Evolutionary conservation across 1,140 invertebrate species (phyloP), one percentile per base, ranked within the genome.

Genomic region (Drusus annulatus): DNA sequence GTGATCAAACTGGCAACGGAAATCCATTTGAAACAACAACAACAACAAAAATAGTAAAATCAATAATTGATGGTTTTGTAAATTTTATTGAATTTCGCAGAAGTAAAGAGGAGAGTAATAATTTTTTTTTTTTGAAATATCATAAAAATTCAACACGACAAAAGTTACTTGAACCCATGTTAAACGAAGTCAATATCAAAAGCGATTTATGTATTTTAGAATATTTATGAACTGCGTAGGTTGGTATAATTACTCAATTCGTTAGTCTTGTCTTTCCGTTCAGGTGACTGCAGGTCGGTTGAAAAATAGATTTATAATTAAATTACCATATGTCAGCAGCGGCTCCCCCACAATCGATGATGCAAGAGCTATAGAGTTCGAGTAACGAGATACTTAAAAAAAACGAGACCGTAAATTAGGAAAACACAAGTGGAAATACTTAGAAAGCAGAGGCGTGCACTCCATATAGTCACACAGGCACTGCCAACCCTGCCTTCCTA

Each of bases 251-350:
- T 17, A 56, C 19, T 56, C 19, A 56, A 17, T 56, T 56, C 19
- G 19, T 17, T 56, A 56, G 54, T 21, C n/a, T 21, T 56, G n/a
- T 21, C 16, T 21, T 56, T n/a, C n/a, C 54, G 54, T 56, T 56
- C 54, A 56, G 54, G n/a, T 56, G 54, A 17, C 54, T 56, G n/a
- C 54, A 56, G 25, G n/a, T 21, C 54, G n/a, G 54, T n/a, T 17
- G 54, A 56, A 56, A 56, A 56, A 17, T n/a, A 56, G 19, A 17
- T 56, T 56, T 56, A 56, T 17, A 56, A 56, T 56, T 56, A 56
- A 15, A 63, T 63, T 63, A 63, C 62, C 62, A 63, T 63, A 63
- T 63, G 62, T 63, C 23, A 63, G 31, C 62, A 63, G 16, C 36
- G 36, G 36, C 36, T 45, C 36, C 36, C 36, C 36, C 36, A 45